Base-by-base conservation (phyloP, 1,140 invertebrate genomes). In the Tribolium madens region DNA sequence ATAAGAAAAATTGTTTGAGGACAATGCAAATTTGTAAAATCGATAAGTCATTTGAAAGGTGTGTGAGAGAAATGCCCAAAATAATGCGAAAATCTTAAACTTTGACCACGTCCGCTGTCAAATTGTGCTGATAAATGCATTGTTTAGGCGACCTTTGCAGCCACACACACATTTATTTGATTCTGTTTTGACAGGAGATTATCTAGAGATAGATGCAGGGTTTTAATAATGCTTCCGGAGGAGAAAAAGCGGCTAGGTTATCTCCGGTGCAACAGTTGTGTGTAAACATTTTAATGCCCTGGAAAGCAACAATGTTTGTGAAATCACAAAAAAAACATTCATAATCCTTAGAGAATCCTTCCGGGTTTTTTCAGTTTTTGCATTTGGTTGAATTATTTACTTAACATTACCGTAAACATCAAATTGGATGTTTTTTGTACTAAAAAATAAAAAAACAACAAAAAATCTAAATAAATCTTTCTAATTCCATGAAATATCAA, bases 231-330 rank as follows among this genome's bases (percentile, higher is more conserved):
- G 21, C 6, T 26, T 26, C 21, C 21, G 21, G 21, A 2, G 57
- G 6, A 5, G 26, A 18, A 64, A 33, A 64, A 33, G 31, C 31
- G 21, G n/a, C 21, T n/a, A 57, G 10, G 33, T 64, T 64, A 13
- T 64, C 9, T 21, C 52, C 17, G 14, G 57, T 64, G 57, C 57
- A 64, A 64, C 57, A 64, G 57, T 64, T 64, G 57, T 64, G 57
- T 64, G 57, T 64, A 64, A 64, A 64, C 57, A 64, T 4, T 64
- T 64, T 36, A 64, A 64, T 57, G 57, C 57, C 53, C 10, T n/a
- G n/a, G n/a, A n/a, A n/a, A n/a, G n/a, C n/a, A n/a, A n/a, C n/a
- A n/a, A n/a, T n/a, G n/a, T n/a, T n/a, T n/a, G n/a, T n/a, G n/a
- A n/a, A n/a, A n/a, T n/a, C n/a, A n/a, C n/a, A n/a, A n/a, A n/a